phyloP scores from a whole-genome alignment of 2,888 invertebrate species.

The Rutpela maculata region DNA sequence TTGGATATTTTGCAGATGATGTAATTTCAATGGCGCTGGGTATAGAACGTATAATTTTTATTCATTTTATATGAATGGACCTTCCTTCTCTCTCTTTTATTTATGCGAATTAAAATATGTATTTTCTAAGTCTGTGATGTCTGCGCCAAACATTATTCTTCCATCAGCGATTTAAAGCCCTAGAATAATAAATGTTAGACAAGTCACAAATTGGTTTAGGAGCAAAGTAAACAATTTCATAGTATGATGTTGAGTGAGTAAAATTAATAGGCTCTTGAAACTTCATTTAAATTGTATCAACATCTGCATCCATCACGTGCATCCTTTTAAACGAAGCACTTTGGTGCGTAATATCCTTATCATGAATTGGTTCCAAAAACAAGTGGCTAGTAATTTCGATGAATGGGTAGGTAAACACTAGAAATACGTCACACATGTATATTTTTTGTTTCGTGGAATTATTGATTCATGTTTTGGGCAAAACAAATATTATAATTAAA shows the following conservation, averaged over 20 bases:
- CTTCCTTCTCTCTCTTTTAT: background rate
- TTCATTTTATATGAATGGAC: background rate
- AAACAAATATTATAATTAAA: background rate
- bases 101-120: no score
- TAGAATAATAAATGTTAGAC: conserved; percentile 2
- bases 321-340: conserved; percentile 7
- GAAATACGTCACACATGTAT: background rate
- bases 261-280: conserved; percentile 4
- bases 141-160: background rate
- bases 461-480: background rate
- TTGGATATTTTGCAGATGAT: no score
- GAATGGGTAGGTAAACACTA: background rate
- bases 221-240: background rate
- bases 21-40: no score
- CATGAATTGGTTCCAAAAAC: background rate
- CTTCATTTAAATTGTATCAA: conserved; percentile 3
- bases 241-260: conserved; percentile 7
- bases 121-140: no score
- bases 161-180: background rate
- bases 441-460: background rate
- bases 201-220: conserved; percentile 1
- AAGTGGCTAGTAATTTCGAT: background rate
- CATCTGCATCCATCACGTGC: background rate
- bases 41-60: no score
- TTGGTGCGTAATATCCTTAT: conserved; percentile 4